A percentile compares a stretch with the other conserved stretches of the same genome.
Evolutionary conservation across 2,888 invertebrate genomes (phyloP).

Genomic region (Trichacis sp.): DNA sequence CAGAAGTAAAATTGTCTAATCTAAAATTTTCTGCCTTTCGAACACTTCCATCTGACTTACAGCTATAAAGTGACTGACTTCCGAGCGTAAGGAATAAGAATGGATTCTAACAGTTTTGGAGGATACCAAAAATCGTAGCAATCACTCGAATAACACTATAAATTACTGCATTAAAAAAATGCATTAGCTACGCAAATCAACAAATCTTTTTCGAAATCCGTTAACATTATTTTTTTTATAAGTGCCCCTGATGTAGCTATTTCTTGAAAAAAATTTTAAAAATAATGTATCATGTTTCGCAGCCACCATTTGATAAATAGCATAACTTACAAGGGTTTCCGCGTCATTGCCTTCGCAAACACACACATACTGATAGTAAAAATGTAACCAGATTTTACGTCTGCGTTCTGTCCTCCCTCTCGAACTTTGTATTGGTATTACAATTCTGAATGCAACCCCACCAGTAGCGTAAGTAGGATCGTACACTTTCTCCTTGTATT

Average conservation of each 20-base stretch:
- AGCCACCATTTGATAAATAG: conserved; percentile 41
- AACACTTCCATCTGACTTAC: conserved; percentile 2
- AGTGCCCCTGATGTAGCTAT: conserved; percentile 21
- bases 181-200: conserved; percentile 30
- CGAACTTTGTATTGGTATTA: background rate
- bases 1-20: background rate
- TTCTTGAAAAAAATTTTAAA: conserved; percentile 33
- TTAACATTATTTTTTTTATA: conserved; percentile 20
- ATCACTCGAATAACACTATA: conserved; percentile 23
- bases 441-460: conserved; percentile 12
- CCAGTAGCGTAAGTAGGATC: conserved; percentile 25
- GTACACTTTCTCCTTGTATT: conserved; percentile 9
- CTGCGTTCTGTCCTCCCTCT: too few species aligned
- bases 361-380: too few species aligned
- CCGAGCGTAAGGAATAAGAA: background rate
- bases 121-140: conserved; percentile 20
- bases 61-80: conserved; percentile 3
- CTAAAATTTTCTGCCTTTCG: background rate
- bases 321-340: background rate
- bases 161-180: conserved; percentile 21
- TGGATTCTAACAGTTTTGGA: background rate
- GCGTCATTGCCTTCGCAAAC: too few species aligned
- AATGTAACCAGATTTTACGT: too few species aligned
- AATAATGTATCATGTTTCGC: conserved; percentile 28
- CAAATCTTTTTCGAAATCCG: conserved; percentile 36